These are phyloP conservation scores for Megaptera novaeangliae DNA, from an alignment of 2,113 vertebrate species.

Conservation along the genomic window DNA sequence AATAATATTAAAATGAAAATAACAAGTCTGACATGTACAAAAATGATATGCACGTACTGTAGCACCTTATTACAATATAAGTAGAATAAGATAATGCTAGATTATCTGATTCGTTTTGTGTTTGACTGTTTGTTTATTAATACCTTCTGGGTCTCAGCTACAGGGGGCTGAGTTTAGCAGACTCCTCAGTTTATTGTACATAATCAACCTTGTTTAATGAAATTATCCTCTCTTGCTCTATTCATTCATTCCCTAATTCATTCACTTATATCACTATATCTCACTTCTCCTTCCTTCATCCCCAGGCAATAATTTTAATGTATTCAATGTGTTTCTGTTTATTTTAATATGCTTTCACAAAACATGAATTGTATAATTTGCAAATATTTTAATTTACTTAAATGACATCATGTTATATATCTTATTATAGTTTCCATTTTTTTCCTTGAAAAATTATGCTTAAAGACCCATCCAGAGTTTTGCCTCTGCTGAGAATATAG, in stretches of 20 bases:
- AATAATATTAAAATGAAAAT: neutral
- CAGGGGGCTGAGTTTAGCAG: neutral
- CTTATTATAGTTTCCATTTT: neutral
- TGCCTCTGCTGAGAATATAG: neutral
- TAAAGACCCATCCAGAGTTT: neutral
- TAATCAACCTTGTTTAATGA: neutral
- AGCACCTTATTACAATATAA: neutral
- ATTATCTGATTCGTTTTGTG: neutral
- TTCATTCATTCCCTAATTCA: neutral
- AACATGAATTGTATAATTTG: neutral
- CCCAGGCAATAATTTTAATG: neutral
- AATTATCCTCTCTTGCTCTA: neutral
- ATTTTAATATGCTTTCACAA: constrained; percentile 3
- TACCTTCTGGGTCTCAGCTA: neutral
- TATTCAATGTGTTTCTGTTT: neutral
- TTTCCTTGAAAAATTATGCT: neutral
- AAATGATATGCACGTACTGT: neutral
- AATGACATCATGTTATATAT: neutral
- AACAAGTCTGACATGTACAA: neutral
- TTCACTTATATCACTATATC: neutral
- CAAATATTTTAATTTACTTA: constrained; percentile 40
- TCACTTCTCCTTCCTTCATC: neutral
- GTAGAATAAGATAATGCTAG: neutral
- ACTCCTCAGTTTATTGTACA: neutral
- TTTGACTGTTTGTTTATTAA: neutral